Percentiles rank a stretch among this genome's conserved stretches.
These are phyloP conservation scores for Nixonia krombeini DNA, from an alignment of 1,140 invertebrate genomes.

Conservation along the genomic window DNA sequence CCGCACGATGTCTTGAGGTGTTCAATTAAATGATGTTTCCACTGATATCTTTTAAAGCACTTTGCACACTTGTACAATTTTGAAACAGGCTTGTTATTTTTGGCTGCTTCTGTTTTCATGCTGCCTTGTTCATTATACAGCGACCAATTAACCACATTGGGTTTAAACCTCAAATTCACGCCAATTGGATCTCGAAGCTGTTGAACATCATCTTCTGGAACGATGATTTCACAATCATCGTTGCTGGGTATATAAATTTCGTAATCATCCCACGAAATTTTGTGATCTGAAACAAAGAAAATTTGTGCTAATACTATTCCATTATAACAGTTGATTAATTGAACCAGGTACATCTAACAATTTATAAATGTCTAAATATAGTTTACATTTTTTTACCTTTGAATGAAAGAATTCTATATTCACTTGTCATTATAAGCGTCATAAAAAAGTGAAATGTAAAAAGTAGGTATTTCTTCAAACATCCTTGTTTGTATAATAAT, in stretches of 20 bases:
- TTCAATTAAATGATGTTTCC: constrained; percentile 65
- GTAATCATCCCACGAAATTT: constrained; percentile 49
- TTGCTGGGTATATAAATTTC: constrained; percentile 22
- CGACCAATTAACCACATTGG: constrained; percentile 5
- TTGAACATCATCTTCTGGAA: constrained; percentile 1
- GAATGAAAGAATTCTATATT: too few species aligned
- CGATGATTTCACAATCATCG: constrained; percentile 13
- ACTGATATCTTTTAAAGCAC: constrained; percentile 66
- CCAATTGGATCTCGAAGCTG: constrained; percentile 1
- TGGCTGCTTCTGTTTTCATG: too few species aligned
- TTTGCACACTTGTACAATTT: constrained; percentile 54
- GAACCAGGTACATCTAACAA: too few species aligned
- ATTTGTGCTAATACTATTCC: constrained; percentile 2
- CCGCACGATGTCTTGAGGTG: constrained; percentile 71
- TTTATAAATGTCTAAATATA: too few species aligned
- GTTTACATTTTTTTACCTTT: too few species aligned
- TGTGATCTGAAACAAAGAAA: constrained; percentile 56
- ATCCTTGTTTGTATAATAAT: too few species aligned
- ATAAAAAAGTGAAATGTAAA: too few species aligned
- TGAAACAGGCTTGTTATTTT: constrained; percentile 15
- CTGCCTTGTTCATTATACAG: constrained; percentile 8
- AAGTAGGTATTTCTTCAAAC: too few species aligned
- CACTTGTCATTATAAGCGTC: too few species aligned
- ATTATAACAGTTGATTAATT: too few species aligned
- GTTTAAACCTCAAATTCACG: constrained; percentile 9